Percentiles rank a stretch among this genome's conserved stretches.
Evolutionary conservation across 2,888 invertebrate species (phyloP).

Genomic region (Nezara viridula): DNA sequence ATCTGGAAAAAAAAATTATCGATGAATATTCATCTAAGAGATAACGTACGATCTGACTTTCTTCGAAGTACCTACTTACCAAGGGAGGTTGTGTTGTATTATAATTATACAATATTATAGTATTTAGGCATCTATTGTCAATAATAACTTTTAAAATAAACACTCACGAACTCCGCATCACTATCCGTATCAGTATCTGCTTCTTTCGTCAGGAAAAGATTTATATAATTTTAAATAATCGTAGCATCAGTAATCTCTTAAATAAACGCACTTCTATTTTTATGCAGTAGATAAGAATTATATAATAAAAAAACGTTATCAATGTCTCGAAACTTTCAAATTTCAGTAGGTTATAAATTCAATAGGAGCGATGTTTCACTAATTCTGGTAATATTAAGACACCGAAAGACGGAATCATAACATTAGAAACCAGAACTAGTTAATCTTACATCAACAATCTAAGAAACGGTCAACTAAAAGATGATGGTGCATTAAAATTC

Average conservation of each 20-base stretch:
- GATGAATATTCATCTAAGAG: conserved; percentile 39
- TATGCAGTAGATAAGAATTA: not conserved
- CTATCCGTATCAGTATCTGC: not conserved
- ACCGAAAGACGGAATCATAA: too few relatives aligned
- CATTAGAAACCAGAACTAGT: too few relatives aligned
- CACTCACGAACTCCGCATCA: not conserved
- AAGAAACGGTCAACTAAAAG: too few relatives aligned
- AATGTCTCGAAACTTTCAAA: too few relatives aligned
- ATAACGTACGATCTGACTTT: not conserved
- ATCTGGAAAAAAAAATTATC: conserved; percentile 16
- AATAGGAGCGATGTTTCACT: too few relatives aligned
- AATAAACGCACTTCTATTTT: not conserved
- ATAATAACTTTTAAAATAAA: conserved; percentile 25
- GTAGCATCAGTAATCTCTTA: not conserved
- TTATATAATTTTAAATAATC: not conserved
- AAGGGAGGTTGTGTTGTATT: not conserved
- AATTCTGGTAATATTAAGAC: too few relatives aligned
- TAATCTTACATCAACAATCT: too few relatives aligned
- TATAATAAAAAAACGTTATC: not conserved
- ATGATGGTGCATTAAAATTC: too few relatives aligned
- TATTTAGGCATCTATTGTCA: not conserved
- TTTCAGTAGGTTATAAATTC: too few relatives aligned
- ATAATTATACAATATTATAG: conserved; percentile 22
- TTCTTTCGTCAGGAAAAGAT: not conserved
- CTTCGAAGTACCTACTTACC: not conserved